Evolutionary conservation across 2,113 vertebrate species (phyloP), one percentile per base, ranked within the genome.

Genomic region (Catharus fuscescens): DNA sequence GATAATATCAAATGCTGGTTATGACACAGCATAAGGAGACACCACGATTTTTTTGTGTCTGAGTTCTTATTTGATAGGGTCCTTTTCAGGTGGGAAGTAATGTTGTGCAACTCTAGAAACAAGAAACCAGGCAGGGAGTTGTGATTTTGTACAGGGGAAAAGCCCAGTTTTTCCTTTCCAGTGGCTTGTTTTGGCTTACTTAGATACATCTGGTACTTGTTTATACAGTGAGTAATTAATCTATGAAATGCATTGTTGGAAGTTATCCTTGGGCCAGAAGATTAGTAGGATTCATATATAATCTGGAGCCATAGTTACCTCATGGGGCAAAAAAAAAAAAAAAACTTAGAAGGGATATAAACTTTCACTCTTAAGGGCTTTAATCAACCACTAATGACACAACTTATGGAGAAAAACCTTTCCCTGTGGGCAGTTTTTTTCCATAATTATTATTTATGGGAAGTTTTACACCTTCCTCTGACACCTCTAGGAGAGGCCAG

Each of bases 391-490:
- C 60, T 96, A 95, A 96, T 92, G 44, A 59, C 52, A 92, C 2
- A 6, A 90, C 47, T 78, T 94, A 78, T 14, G 16, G 60, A 88
- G 87, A 74, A 95, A 91, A 92, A 44, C 25, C 18, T 71, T 78
- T 83, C 78, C 81, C 92, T 56, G 21, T 88, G 67, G 92, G 67
- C 53, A 93, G 10, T 8, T 78, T 93, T 87, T 90, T 90, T 59
- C 87, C 59, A 28, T 94, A 95, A 82, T 95, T 96, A 94, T 88
- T 94, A 70, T 96, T 96, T 95, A 93, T 64, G 32, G n/a, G 82
- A 52, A 32, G 48, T 95, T 95, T 95, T 92, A 78, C 81, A 74
- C 79, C 44, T 93, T 93, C 71, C 31, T 90, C 32, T 80, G 81
- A 77, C 92, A 94, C 94, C 52, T 86, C 76, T 52, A n/a, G 74